Conservation (phyloP, 2,888 invertebrate species). For the Periphyllus acericola region DNA sequence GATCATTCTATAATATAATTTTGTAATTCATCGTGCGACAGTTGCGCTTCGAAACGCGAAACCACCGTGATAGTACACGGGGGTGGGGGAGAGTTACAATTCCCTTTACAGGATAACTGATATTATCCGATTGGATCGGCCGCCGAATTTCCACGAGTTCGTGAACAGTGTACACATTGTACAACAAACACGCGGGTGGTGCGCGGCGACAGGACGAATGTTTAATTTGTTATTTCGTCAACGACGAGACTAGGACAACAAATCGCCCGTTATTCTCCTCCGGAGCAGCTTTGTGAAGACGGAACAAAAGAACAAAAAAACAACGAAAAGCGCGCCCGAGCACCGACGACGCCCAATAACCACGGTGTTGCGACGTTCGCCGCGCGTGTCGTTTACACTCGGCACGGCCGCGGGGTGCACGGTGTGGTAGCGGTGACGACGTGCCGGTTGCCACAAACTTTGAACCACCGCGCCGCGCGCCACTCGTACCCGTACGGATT, state of each 20-base stretch:
- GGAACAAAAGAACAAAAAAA: not conserved
- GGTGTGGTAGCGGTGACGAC: not conserved
- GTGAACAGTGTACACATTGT: no score
- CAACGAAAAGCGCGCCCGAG: not conserved
- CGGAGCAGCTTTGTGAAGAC: not conserved
- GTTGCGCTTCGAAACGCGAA: no score
- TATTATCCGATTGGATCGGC: no score
- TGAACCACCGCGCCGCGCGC: not conserved
- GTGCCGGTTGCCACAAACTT: slow-evolving; percentile 38
- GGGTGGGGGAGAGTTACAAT: no score
- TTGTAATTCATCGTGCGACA: no score
- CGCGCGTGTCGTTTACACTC: not conserved
- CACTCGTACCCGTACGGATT: not conserved
- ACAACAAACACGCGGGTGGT: no score
- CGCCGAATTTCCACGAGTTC: no score
- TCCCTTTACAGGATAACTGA: no score
- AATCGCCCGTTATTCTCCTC: not conserved
- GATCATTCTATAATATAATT: no score
- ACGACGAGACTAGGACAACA: not conserved
- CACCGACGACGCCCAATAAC: not conserved
- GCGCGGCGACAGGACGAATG: no score
- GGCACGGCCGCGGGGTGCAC: not conserved
- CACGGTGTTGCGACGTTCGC: not conserved
- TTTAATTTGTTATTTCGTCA: not conserved
- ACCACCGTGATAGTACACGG: no score